Conservation (phyloP, 1,140 invertebrate genomes). For the Elysia chlorotica region DNA sequence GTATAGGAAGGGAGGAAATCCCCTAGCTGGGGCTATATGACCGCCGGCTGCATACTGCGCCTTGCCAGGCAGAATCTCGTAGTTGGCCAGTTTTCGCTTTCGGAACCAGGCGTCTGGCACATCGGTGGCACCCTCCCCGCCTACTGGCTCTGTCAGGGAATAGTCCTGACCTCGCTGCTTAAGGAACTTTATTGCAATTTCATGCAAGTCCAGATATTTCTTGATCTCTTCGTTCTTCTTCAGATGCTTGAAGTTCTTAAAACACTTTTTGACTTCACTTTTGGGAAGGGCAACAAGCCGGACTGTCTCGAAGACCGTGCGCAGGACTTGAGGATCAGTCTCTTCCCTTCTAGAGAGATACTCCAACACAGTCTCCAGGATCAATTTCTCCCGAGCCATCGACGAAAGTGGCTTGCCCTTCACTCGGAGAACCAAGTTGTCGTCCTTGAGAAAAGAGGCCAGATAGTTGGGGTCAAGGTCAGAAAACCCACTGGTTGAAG, state of each 20-base stretch:
- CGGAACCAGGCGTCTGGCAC: conserved; percentile 8
- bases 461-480: background rate
- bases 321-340: background rate
- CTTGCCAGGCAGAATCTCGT: background rate
- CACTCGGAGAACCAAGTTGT: conserved; percentile 1
- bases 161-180: background rate
- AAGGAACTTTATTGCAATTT: background rate
- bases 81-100: background rate
- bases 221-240: background rate
- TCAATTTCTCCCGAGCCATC: background rate
- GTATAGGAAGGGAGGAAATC: background rate
- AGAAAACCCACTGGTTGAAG: background rate
- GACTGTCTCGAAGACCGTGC: background rate
- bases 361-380: background rate
- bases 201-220: background rate
- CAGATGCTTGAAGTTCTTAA: background rate
- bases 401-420: background rate
- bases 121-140: background rate
- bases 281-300: background rate
- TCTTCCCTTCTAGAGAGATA: background rate
- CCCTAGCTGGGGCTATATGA: background rate
- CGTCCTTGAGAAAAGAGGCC: background rate
- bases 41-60: conserved; percentile 7
- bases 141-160: background rate
- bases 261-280: background rate